These are phyloP conservation scores for Drosophila cognata DNA, from an alignment of 2,888 invertebrate species.

Conservation along the genomic window DNA sequence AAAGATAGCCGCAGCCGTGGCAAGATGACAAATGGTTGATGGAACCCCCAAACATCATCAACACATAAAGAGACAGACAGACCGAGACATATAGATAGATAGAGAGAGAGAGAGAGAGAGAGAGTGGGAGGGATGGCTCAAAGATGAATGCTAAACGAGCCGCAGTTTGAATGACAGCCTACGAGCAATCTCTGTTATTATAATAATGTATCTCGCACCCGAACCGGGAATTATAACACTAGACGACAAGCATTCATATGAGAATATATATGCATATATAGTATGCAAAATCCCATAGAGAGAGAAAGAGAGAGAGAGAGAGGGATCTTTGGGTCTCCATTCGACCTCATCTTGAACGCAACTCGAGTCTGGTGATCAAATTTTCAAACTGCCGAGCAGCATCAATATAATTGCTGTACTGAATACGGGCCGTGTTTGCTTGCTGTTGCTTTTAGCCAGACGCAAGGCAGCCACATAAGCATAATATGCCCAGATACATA, in stretches of 20 bases:
- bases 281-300: not conserved
- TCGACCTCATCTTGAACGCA: conserved; percentile 1
- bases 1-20: conserved; percentile 31
- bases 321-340: not conserved
- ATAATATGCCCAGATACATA: not conserved
- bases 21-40: conserved; percentile 63
- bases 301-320: not conserved
- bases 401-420: conserved; percentile 13
- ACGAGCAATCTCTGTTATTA: conserved; percentile 27
- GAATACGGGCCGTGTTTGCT: conserved; percentile 17
- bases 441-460: conserved; percentile 43
- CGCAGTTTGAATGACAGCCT: conserved; percentile 60
- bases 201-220: conserved; percentile 70
- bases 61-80: not conserved
- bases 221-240: conserved; percentile 83
- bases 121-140: conserved; percentile 9
- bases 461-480: conserved; percentile 28
- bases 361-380: not conserved
- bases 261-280: not conserved
- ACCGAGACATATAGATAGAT: conserved; percentile 9
- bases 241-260: conserved; percentile 74
- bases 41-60: conserved; percentile 1
- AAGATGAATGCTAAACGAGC: conserved; percentile 44
- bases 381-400: conserved; percentile 20
- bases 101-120: conserved; percentile 7